These are phyloP conservation scores for Drosophila anomalipes DNA, from an alignment of 2,888 invertebrate species.

Conservation along the genomic window DNA sequence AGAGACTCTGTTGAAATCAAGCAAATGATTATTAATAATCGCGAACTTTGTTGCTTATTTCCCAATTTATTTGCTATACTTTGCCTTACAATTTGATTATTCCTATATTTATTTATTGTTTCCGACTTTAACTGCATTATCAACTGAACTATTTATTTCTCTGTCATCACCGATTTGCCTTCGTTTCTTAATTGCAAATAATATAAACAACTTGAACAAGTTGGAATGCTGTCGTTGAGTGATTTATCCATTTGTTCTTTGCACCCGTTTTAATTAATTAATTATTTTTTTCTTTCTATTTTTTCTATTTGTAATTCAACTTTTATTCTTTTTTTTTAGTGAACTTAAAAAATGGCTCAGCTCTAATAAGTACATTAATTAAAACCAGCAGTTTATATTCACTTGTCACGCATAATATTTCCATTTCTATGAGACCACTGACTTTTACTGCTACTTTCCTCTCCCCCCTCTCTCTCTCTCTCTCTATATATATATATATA, in stretches of 20 bases:
- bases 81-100: background rate
- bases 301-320: background rate
- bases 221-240: background rate
- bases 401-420: constrained; percentile 12
- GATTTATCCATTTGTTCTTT: background rate
- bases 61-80: background rate
- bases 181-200: background rate
- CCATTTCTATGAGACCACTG: background rate
- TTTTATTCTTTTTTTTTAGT: too few species aligned
- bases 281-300: too few species aligned
- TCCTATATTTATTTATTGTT: background rate
- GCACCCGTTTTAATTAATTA: background rate
- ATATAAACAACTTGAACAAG: background rate
- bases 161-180: background rate
- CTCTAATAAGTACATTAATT: background rate
- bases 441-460: background rate
- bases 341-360: too few species aligned
- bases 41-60: background rate
- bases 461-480: too few species aligned
- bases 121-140: background rate
- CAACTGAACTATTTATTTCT: background rate
- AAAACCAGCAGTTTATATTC: background rate
- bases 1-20: background rate
- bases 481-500: background rate
- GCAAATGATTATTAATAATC: background rate